Conservation (phyloP, 2,888 invertebrate species). For the Uropetala carovei region DNA sequence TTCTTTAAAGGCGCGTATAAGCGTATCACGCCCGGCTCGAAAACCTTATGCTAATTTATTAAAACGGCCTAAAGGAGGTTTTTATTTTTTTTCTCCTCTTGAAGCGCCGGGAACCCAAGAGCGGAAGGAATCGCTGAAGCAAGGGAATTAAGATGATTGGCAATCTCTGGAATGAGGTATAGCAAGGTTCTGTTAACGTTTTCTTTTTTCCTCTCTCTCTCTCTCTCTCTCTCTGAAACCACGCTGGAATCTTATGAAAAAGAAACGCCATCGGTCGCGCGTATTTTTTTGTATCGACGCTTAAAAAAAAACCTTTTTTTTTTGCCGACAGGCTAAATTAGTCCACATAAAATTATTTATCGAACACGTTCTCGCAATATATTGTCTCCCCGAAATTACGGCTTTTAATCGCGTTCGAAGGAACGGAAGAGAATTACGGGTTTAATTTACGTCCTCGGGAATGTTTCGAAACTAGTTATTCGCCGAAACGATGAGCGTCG, state of each 20-base stretch:
- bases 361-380: neutral
- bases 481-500: neutral
- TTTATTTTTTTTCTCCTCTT: neutral
- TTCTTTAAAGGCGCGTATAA: constrained; percentile 26
- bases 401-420: neutral
- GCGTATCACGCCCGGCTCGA: neutral
- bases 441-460: neutral
- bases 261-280: neutral
- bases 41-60: constrained; percentile 49
- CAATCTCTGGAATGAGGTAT: neutral
- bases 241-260: neutral
- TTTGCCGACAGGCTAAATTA: neutral
- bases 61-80: neutral
- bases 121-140: constrained; percentile 38
- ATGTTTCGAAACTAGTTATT: neutral
- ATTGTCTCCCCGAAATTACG: neutral
- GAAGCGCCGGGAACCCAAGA: constrained; percentile 15
- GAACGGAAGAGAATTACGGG: neutral
- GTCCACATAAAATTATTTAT: neutral
- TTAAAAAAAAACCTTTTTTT: neutral
- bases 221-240: neutral
- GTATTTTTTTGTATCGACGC: neutral
- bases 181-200: neutral
- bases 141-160: constrained; percentile 19
- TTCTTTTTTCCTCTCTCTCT: no score